A percentile compares a stretch with the other conserved stretches of the same genome.
Conservation (phyloP, 2,888 invertebrate genomes). For the Laspeyria flexula region DNA sequence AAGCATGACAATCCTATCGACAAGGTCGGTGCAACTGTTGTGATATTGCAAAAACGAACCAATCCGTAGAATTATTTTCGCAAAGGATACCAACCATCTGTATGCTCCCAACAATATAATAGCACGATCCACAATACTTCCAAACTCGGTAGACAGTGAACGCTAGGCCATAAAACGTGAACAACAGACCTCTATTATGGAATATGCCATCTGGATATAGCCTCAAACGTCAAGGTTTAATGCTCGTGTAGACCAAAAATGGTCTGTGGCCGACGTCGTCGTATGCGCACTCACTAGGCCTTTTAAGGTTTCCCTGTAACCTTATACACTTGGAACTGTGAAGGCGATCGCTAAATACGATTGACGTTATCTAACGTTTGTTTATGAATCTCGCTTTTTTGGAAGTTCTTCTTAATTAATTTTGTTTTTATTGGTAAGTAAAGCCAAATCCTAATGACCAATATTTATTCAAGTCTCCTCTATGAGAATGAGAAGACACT, state of each 20-base stretch:
- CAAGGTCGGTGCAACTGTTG: no score
- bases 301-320: slow-evolving; percentile 75
- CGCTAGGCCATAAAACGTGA: slow-evolving; percentile 40
- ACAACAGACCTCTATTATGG: slow-evolving; percentile 40
- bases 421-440: no score
- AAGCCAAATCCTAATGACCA: no score
- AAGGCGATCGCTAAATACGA: slow-evolving; percentile 61
- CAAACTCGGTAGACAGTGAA: slow-evolving; percentile 9
- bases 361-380: slow-evolving; percentile 42
- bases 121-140: background rate
- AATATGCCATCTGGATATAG: slow-evolving; percentile 51
- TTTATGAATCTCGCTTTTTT: no score
- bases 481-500: no score
- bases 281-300: slow-evolving; percentile 63
- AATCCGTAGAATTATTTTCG: no score
- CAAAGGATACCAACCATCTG: background rate
- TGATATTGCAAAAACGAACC: no score
- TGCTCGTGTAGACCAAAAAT: slow-evolving; percentile 69
- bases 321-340: slow-evolving; percentile 61
- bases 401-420: no score
- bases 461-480: no score
- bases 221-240: slow-evolving; percentile 58
- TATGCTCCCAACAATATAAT: background rate
- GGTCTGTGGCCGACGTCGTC: slow-evolving; percentile 62
- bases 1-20: no score